Evolutionary conservation across 2,888 invertebrate species (phyloP), one percentile per base, ranked within the genome.

Genomic region (Candidula unifasciata): DNA sequence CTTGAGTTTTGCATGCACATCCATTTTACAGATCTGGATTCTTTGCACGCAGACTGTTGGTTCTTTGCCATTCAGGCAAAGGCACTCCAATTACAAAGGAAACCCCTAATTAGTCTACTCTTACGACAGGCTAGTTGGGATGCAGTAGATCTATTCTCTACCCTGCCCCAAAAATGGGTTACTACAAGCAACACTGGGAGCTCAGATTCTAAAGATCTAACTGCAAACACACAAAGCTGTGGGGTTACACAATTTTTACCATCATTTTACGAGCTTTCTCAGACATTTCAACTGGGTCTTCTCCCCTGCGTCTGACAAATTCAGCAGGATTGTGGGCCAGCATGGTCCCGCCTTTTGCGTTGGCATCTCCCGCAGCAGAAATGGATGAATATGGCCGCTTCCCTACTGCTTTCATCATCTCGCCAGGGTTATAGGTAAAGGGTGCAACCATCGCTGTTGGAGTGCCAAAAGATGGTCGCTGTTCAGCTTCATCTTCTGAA

Each of bases 181-280:
- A 54, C 18, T 18, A 16, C 18, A 54, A 54, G 18, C 18, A 68
- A 68, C 68, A 10, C 27, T 24, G 0, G 3, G 21, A 33, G 13
- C 30, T 33, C 37, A 69, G 3, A 21, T 33, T 33, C 33, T 10
- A n/a, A 24, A 57, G 33, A 66, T 21, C 30, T 35, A 64, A 18
- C 21, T 37, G 37, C 33, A 57, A 69, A 69, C 69, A n/a, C 5
- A 30, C 5, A 69, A 2, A 69, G 10, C 24, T 60, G 6, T 60
- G 21, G 21, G 35, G 35, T 27, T 13, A 16, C 44, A 64, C 3
- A 79, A 79, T 16, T 35, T 66, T 79, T 60, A 87, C 88, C 88
- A 88, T 88, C 87, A 88, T 88, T 74, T 87, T 88, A 24, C 78
- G 81, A 69, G 84, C 87, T 33, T 74, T 64, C 16, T 85, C 82